A percentile compares a stretch with the other conserved stretches of the same genome.
Conservation (phyloP, 2,888 invertebrate species). For the Hypercompe scribonia region DNA sequence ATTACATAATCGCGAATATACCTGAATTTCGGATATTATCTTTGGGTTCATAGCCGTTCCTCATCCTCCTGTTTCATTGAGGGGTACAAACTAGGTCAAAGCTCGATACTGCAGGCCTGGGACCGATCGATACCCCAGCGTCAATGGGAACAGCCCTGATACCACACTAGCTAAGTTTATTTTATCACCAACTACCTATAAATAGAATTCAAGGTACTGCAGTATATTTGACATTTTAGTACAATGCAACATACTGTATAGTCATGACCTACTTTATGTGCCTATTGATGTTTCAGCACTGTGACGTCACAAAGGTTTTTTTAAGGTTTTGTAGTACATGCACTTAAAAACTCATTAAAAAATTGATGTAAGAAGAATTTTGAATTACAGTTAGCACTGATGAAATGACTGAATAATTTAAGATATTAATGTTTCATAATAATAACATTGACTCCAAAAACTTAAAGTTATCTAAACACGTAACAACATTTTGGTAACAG, state of each 20-base stretch:
- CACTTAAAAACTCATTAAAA: not conserved
- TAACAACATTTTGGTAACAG: not conserved
- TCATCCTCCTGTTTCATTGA: slow-evolving; percentile 74
- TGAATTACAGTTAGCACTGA: not conserved
- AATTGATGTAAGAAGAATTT: too few species aligned
- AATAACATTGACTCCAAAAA: not conserved
- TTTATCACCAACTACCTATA: slow-evolving; percentile 57
- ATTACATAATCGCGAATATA: not conserved
- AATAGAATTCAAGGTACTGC: slow-evolving; percentile 68
- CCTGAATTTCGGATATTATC: slow-evolving; percentile 5
- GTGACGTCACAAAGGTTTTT: slow-evolving; percentile 23
- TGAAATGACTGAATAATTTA: not conserved
- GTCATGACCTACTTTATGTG: slow-evolving; percentile 31
- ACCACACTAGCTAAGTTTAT: slow-evolving; percentile 56
- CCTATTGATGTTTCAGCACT: slow-evolving; percentile 5
- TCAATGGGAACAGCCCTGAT: slow-evolving; percentile 72
- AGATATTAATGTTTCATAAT: not conserved
- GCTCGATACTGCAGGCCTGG: slow-evolving; percentile 69
- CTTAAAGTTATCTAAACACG: not conserved
- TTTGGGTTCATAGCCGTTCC: slow-evolving; percentile 23
- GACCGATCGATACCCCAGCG: slow-evolving; percentile 76
- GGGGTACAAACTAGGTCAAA: slow-evolving; percentile 77
- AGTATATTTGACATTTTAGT: slow-evolving; percentile 37
- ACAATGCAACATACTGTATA: slow-evolving; percentile 29
- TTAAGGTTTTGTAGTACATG: too few species aligned